Percentiles rank a stretch among this genome's conserved stretches.
These are phyloP conservation scores for Amyelois transitella DNA, from an alignment of 1,140 invertebrate genomes.

Conservation along the genomic window DNA sequence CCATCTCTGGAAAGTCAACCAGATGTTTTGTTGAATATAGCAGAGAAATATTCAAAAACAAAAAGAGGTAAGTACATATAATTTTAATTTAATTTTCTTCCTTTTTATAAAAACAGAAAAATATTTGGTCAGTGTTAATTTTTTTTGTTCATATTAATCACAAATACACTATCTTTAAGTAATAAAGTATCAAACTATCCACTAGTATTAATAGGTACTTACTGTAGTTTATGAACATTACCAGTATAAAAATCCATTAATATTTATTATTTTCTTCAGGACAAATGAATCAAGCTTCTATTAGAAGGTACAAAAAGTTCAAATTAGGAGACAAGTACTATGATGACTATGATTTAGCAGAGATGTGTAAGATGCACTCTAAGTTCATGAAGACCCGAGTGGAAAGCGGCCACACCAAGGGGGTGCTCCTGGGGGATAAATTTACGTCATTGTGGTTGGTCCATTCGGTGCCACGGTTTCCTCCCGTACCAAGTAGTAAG, in stretches of 20 bases:
- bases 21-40: conserved; percentile 53
- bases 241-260: not conserved
- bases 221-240: not conserved
- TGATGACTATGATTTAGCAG: conserved; percentile 61
- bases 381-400: conserved; percentile 60
- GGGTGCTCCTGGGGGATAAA: conserved; percentile 83
- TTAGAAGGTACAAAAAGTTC: conserved; percentile 59
- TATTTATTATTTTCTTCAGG: conserved; percentile 21
- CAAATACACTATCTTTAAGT: not conserved
- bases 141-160: too few relatives aligned
- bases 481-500: conserved; percentile 74
- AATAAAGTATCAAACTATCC: not conserved
- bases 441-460: conserved; percentile 89
- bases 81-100: not conserved
- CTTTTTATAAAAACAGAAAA: not conserved
- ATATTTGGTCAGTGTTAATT: too few relatives aligned
- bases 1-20: conserved; percentile 75
- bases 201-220: not conserved
- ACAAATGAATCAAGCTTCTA: conserved; percentile 40
- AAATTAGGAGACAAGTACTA: conserved; percentile 63
- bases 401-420: conserved; percentile 88
- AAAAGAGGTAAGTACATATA: conserved; percentile 38
- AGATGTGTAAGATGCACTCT: conserved; percentile 68
- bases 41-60: conserved; percentile 55
- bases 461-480: conserved; percentile 93